These are phyloP conservation scores for Zaprionus africanus DNA, from an alignment of 1,140 invertebrate genomes.

Conservation along the genomic window DNA sequence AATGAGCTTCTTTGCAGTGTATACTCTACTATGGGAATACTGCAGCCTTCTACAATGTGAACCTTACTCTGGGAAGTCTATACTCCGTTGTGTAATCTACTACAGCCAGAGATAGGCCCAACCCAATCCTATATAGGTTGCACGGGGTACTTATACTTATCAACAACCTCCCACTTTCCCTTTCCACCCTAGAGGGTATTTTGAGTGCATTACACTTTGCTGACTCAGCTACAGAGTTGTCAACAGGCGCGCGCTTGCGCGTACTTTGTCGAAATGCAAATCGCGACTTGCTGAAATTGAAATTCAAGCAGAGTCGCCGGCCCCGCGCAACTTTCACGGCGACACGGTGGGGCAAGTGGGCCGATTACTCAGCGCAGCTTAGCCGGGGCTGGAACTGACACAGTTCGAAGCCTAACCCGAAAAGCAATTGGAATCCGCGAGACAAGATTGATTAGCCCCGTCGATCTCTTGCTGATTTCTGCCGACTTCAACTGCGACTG, in stretches of 20 bases:
- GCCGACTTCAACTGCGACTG: neutral
- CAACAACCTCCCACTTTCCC: neutral
- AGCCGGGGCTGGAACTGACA: constrained; percentile 7
- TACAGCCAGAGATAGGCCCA: neutral
- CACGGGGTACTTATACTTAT: too few species aligned
- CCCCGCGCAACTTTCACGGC: constrained; percentile 42
- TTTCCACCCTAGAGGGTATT: constrained; percentile 1
- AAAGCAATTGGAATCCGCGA: neutral
- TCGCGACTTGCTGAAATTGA: constrained; percentile 41
- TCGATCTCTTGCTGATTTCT: constrained; percentile 4
- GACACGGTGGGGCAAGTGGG: constrained; percentile 29
- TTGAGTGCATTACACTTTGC: neutral
- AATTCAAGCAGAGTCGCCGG: constrained; percentile 33
- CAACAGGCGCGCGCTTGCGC: constrained; percentile 9
- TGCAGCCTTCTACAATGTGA: too few species aligned
- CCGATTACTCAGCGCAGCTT: constrained; percentile 29
- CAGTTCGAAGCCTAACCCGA: constrained; percentile 11
- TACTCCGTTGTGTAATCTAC: too few species aligned
- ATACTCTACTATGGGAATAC: too few species aligned
- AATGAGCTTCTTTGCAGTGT: too few species aligned
- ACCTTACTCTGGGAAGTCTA: too few species aligned
- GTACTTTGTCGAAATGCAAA: constrained; percentile 47
- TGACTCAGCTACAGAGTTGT: constrained; percentile 24
- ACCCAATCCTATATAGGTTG: too few species aligned
- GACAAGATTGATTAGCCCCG: constrained; percentile 32